These are phyloP conservation scores for Drosophila parthenogenetica DNA, from an alignment of 2,888 invertebrate species.

Conservation along the genomic window DNA sequence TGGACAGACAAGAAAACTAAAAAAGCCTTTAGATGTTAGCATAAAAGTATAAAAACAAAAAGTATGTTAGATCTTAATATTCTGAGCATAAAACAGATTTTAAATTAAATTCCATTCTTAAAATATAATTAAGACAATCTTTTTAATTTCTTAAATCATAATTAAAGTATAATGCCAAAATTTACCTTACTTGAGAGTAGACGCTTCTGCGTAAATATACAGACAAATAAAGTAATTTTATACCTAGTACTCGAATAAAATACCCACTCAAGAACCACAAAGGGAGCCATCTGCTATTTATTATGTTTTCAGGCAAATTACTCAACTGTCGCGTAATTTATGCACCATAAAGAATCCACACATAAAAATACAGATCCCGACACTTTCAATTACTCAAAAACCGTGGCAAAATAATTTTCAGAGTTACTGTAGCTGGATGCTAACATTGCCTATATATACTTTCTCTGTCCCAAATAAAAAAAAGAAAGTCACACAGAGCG, in stretches of 20 bases:
- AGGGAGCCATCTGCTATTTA: conserved; percentile 39
- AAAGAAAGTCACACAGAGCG: conserved; percentile 23
- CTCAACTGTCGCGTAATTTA: conserved; percentile 50
- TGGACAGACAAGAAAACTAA: no score
- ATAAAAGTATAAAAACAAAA: no score
- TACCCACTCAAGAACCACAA: conserved; percentile 20
- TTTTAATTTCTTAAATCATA: neutral
- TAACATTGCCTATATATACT: neutral
- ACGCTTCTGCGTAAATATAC: neutral
- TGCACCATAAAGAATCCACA: conserved; percentile 29
- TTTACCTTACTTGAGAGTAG: neutral
- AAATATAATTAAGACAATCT: neutral
- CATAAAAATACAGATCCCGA: conserved; percentile 19
- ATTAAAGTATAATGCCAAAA: neutral
- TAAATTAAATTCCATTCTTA: no score
- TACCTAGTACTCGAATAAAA: conserved; percentile 13
- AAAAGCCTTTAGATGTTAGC: no score
- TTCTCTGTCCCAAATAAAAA: neutral
- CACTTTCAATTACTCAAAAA: conserved; percentile 56
- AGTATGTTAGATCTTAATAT: neutral
- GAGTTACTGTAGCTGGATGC: conserved; percentile 3
- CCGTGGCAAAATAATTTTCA: conserved; percentile 28
- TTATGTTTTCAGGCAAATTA: conserved; percentile 43
- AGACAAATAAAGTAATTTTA: neutral
- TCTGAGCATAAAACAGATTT: neutral